phyloP scores from a whole-genome alignment of 1,140 invertebrate genomes.

The Sitobion miscanthi region DNA sequence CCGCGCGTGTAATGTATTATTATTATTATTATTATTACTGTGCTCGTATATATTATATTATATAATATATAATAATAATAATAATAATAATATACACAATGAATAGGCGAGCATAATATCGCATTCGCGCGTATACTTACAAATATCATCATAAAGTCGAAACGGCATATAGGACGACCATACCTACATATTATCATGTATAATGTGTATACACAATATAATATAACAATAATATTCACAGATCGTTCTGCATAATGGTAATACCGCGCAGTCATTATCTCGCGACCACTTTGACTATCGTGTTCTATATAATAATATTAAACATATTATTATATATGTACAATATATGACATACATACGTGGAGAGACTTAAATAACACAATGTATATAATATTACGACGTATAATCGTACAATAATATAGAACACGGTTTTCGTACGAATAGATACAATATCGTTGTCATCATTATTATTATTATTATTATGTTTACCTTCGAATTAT shows the following conservation, averaged over 20 bases:
- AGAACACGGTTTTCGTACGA: not conserved
- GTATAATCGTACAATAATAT: too few relatives aligned
- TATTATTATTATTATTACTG: not conserved
- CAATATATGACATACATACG: not conserved
- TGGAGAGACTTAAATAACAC: not conserved
- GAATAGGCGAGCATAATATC: not conserved
- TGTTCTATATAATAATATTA: not conserved
- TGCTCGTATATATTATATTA: not conserved
- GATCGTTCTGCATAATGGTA: not conserved
- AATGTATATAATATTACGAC: not conserved
- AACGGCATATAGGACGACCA: not conserved
- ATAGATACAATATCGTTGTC: not conserved
- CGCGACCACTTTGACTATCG: not conserved
- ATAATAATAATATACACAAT: not conserved
- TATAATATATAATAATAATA: too few relatives aligned
- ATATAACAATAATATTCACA: not conserved
- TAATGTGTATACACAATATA: not conserved
- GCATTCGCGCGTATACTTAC: not conserved
- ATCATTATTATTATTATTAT: not conserved
- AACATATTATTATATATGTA: not conserved
- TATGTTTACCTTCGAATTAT: not conserved
- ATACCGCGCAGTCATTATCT: not conserved
- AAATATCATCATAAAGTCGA: not conserved
- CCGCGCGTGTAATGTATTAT: not conserved
- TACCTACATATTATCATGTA: not conserved